Conservation (phyloP, 2,888 invertebrate species). For the Ophion ellenae region DNA sequence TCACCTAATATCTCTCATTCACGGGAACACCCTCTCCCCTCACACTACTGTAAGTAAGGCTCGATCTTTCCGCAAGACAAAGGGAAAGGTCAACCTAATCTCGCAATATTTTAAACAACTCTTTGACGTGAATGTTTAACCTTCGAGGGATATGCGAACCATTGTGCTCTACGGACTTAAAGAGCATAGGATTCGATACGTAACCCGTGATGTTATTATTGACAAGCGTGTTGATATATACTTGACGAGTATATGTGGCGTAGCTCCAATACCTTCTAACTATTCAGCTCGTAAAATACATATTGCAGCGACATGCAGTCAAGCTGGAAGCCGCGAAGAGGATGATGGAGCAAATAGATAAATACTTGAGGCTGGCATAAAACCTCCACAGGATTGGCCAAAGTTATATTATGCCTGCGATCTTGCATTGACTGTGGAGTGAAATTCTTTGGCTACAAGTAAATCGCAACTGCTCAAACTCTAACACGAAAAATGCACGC, state of each 20-base stretch:
- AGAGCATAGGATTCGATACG: not conserved
- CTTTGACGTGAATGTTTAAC: not conserved
- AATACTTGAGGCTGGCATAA: no score
- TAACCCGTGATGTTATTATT: not conserved
- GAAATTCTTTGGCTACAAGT: not conserved
- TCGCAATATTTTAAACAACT: not conserved
- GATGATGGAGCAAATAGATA: not conserved
- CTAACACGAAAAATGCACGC: not conserved
- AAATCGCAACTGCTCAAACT: slow-evolving; percentile 5
- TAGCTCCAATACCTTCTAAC: not conserved
- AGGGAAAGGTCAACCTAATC: not conserved
- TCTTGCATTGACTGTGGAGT: not conserved
- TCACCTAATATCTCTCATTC: no score
- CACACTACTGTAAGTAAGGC: not conserved
- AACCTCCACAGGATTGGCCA: not conserved
- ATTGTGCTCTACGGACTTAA: not conserved
- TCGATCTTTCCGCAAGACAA: not conserved
- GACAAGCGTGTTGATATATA: not conserved
- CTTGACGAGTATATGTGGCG: not conserved
- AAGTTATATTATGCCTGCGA: not conserved
- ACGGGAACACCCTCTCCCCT: no score
- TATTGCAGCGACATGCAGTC: not conserved
- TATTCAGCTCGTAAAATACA: not conserved
- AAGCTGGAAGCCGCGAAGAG: not conserved
- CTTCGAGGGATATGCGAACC: not conserved